Percentiles rank a stretch among this genome's conserved stretches.
Evolutionary conservation across 2,113 vertebrate species (phyloP).

Genomic region (Macaca nemestrina): DNA sequence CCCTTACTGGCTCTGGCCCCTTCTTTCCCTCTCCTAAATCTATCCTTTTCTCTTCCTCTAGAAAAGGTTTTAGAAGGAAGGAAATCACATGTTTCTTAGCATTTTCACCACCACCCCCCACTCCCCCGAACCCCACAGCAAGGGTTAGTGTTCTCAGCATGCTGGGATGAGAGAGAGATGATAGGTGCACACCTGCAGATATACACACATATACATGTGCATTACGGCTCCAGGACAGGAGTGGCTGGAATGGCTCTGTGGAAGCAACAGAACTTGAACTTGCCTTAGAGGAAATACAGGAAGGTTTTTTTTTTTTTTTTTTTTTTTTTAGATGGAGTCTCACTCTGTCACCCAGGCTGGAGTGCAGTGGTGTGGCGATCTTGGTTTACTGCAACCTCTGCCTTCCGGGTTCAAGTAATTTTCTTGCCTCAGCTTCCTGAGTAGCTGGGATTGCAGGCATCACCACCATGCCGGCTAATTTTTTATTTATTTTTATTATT

Average conservation of each 20-base stretch:
- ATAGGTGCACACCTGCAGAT: rapidly evolving
- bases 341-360: too few species aligned
- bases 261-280: neutral
- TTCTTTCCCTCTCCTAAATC: neutral
- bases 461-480: too few species aligned
- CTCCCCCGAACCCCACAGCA: too few species aligned
- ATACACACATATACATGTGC: neutral
- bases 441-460: too few species aligned
- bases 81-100: neutral
- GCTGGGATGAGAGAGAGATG: neutral
- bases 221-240: neutral
- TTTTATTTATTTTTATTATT: too few species aligned
- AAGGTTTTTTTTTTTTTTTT: neutral
- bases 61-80: neutral
- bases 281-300: neutral
- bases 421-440: too few species aligned
- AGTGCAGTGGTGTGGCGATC: too few species aligned
- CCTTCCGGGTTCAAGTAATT: too few species aligned
- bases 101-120: neutral
- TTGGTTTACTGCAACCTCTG: too few species aligned
- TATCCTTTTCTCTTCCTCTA: neutral
- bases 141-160: neutral
- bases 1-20: neutral
- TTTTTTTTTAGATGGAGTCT: too few species aligned
- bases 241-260: neutral